Evolutionary conservation across 2,797 vertebrate species (phyloP).

Genomic region (Fundulus diaphanus): DNA sequence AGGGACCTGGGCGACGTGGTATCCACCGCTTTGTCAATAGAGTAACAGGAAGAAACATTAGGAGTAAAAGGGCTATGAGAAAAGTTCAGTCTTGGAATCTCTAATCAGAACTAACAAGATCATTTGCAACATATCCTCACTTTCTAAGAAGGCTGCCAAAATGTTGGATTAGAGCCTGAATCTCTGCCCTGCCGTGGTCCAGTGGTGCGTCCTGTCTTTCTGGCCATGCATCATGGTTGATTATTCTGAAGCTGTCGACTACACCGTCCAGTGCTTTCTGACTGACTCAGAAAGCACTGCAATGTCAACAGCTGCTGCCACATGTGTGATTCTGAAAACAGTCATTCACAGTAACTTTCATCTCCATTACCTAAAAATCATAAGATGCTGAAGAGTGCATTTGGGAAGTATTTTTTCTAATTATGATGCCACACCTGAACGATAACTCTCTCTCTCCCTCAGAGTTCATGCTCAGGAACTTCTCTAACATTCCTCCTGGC

Average conservation of each 20-base stretch:
- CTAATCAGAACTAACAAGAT: not conserved
- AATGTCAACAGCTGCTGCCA: not conserved
- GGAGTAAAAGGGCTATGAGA: not conserved
- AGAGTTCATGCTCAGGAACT: not conserved
- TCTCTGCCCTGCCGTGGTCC: too few relatives aligned
- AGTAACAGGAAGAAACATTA: not conserved
- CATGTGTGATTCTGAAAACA: not conserved
- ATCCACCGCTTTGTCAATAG: not conserved
- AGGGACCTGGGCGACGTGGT: too few relatives aligned
- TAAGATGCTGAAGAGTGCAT: too few relatives aligned
- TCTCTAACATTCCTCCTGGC: not conserved
- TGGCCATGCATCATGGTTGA: too few relatives aligned
- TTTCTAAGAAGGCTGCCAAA: not conserved
- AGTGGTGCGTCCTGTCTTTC: too few relatives aligned
- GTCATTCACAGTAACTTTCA: not conserved
- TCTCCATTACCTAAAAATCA: not conserved
- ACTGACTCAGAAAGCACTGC: conserved; percentile 1
- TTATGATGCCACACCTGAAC: not conserved
- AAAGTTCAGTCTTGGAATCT: not conserved
- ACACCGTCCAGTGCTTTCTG: too few relatives aligned
- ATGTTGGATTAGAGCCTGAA: not conserved
- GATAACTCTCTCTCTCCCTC: not conserved
- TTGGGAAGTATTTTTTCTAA: too few relatives aligned
- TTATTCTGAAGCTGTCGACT: too few relatives aligned
- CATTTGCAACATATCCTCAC: not conserved